phyloP scores from a whole-genome alignment of 2,113 vertebrate genomes.

The Cryptoleucopteryx plumbea region DNA sequence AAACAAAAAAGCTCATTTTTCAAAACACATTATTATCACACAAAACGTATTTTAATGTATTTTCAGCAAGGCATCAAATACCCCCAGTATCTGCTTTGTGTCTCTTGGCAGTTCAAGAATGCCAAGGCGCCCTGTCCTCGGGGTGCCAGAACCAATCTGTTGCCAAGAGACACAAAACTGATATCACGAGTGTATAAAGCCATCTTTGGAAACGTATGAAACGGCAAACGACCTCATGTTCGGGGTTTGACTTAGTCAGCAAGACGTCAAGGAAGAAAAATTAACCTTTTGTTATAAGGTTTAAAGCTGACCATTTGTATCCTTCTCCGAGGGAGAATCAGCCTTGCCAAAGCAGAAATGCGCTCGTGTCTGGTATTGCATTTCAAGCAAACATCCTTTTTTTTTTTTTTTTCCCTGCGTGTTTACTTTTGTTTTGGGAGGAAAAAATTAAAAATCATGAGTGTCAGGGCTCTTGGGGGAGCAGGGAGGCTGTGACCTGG shows the following conservation, averaged over 20 bases:
- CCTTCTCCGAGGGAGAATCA: not conserved
- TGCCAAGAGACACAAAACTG: slow-evolving; percentile 67
- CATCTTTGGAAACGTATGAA: not conserved
- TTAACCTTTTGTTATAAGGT: slow-evolving; percentile 48
- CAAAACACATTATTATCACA: not conserved
- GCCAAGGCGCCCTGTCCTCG: slow-evolving; percentile 18
- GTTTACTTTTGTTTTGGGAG: not conserved
- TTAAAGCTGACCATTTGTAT: not conserved
- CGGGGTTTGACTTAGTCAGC: slow-evolving; percentile 56
- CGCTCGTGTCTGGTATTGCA: accelerated
- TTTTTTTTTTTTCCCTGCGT: too few relatives aligned
- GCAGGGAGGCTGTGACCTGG: not conserved
- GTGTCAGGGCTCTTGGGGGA: accelerated
- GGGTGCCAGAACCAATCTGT: slow-evolving; percentile 58
- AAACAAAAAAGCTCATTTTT: not conserved
- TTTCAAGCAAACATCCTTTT: not conserved
- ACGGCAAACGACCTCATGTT: slow-evolving; percentile 4
- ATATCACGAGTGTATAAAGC: slow-evolving; percentile 8
- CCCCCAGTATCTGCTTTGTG: not conserved
- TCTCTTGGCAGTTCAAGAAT: slow-evolving; percentile 30
- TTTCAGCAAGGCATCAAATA: not conserved
- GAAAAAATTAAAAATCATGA: not conserved
- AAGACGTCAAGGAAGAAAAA: slow-evolving; percentile 56
- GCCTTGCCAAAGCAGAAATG: not conserved
- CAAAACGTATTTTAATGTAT: not conserved